phyloP scores from a whole-genome alignment of 2,113 vertebrate genomes.

The Taxidea taxus region DNA sequence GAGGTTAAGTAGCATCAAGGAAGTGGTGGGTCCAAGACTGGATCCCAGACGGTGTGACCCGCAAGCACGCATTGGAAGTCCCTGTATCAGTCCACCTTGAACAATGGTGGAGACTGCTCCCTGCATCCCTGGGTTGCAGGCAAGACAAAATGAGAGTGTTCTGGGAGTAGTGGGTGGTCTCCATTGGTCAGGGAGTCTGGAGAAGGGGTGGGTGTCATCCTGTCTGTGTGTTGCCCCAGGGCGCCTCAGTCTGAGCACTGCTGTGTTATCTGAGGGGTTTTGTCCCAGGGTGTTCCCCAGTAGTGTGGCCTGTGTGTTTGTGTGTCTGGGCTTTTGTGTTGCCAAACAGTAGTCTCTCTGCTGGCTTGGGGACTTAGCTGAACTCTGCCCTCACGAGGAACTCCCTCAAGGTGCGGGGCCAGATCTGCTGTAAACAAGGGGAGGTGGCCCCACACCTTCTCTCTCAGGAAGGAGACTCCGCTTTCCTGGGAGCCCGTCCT shows the following conservation, averaged over 20 bases:
- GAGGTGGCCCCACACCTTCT: slow-evolving; percentile 44
- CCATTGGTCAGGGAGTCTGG: not conserved
- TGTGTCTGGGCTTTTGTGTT: slow-evolving; percentile 43
- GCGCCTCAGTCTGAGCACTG: not conserved
- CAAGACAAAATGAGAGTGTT: not conserved
- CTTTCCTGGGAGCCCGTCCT: not conserved
- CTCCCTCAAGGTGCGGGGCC: slow-evolving; percentile 58
- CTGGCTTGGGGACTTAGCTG: slow-evolving; percentile 43
- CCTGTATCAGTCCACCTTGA: not conserved
- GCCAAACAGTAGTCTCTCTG: slow-evolving; percentile 39
- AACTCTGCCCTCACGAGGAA: slow-evolving; percentile 72
- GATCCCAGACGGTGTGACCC: not conserved
- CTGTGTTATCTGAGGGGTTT: not conserved
- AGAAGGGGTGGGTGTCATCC: not conserved
- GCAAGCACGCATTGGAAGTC: not conserved
- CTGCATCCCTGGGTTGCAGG: too few relatives aligned
- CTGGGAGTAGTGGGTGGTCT: not conserved
- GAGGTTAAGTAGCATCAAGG: not conserved
- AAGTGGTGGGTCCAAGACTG: not conserved
- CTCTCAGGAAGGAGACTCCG: not conserved
- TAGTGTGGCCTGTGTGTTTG: not conserved
- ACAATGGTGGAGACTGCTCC: not conserved
- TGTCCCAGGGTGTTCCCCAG: not conserved
- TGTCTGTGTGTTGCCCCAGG: not conserved
- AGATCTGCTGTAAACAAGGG: slow-evolving; percentile 35